Evolutionary conservation across 2,888 invertebrate species (phyloP).

Genomic region (Mythimna ferrago): DNA sequence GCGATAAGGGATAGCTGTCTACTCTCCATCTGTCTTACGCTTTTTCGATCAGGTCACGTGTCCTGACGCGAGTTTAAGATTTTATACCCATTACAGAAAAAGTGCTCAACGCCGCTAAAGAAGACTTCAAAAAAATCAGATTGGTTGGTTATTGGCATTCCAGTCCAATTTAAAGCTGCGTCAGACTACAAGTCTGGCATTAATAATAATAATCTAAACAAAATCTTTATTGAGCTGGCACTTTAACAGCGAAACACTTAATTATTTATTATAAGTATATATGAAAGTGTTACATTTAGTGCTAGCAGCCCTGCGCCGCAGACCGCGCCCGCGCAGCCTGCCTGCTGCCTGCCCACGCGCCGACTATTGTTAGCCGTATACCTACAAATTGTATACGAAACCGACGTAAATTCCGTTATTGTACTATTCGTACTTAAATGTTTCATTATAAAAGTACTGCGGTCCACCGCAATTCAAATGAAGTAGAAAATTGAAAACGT

Average conservation of each 20-base stretch:
- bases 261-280: constrained; percentile 21
- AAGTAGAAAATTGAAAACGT: constrained; percentile 30
- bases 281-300: constrained; percentile 41
- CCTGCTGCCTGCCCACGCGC: constrained; percentile 70
- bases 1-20: too few relatives aligned
- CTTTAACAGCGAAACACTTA: background rate
- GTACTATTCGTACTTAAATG: constrained; percentile 43
- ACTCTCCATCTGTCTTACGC: too few relatives aligned
- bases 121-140: background rate
- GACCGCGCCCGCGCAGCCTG: constrained; percentile 69
- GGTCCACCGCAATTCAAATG: constrained; percentile 40
- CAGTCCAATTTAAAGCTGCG: background rate
- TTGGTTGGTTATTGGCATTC: background rate
- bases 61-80: too few relatives aligned
- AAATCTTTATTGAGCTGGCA: constrained; percentile 1
- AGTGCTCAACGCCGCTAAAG: too few relatives aligned
- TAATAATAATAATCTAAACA: background rate
- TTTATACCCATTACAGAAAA: too few relatives aligned
- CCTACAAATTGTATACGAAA: constrained; percentile 63
- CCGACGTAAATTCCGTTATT: constrained; percentile 58
- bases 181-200: background rate
- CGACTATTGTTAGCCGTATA: constrained; percentile 69
- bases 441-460: constrained; percentile 28
- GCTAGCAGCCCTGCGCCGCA: constrained; percentile 68
- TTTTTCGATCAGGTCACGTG: too few relatives aligned